Evolutionary conservation across 2,797 vertebrate species (phyloP).

Genomic region (Coilia nasus): DNA sequence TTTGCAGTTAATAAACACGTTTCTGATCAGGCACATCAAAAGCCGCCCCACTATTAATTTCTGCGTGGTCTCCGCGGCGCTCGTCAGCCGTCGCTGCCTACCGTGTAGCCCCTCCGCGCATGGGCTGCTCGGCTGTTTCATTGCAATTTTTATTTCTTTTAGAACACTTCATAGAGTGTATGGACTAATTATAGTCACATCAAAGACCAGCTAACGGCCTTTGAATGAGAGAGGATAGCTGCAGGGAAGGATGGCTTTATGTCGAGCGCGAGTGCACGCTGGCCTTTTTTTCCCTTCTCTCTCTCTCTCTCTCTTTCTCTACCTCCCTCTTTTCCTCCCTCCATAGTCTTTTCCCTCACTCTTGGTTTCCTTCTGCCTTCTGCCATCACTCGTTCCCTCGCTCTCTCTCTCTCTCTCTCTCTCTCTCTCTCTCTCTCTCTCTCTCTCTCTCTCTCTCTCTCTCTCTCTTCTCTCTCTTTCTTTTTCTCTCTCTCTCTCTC

Average conservation of each 20-base stretch:
- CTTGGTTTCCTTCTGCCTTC: not conserved
- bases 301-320: slow-evolving; percentile 45
- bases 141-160: slow-evolving; percentile 78
- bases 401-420: slow-evolving; percentile 19
- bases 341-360: slow-evolving; percentile 35
- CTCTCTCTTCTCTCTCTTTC: not conserved
- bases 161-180: slow-evolving; percentile 76
- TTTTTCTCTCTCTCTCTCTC: slow-evolving; percentile 39
- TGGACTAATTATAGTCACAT: slow-evolving; percentile 81
- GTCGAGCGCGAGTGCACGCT: slow-evolving; percentile 37
- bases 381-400: not conserved
- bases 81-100: not conserved
- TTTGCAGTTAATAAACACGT: slow-evolving; percentile 82
- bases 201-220: slow-evolving; percentile 78
- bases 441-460: not conserved
- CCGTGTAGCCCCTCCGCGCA: slow-evolving; percentile 54
- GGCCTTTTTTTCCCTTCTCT: slow-evolving; percentile 37
- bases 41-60: slow-evolving; percentile 71
- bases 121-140: slow-evolving; percentile 72
- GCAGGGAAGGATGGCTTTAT: slow-evolving; percentile 57
- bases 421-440: slow-evolving; percentile 18
- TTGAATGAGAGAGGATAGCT: slow-evolving; percentile 68
- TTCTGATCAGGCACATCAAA: slow-evolving; percentile 84
- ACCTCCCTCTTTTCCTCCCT: slow-evolving; percentile 46
- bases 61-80: slow-evolving; percentile 54